These are phyloP conservation scores for Scomber scombrus DNA, from an alignment of 2,113 vertebrate genomes.

Conservation along the genomic window DNA sequence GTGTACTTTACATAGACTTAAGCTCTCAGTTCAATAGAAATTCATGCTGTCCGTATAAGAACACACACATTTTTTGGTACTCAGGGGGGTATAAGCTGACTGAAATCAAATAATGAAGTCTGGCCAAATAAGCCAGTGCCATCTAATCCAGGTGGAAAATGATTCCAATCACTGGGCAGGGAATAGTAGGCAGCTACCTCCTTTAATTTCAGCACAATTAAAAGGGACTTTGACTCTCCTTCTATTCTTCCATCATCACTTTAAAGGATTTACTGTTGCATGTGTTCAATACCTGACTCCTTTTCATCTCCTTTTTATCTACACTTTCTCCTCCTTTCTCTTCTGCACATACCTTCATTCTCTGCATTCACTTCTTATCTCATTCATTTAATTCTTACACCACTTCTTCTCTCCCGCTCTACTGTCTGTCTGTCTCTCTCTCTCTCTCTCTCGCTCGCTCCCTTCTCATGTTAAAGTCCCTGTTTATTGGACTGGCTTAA, in stretches of 20 bases:
- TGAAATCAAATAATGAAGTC: constrained; percentile 82
- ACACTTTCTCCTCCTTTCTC: constrained; percentile 6
- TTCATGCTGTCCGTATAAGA: constrained; percentile 52
- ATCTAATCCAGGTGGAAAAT: constrained; percentile 85
- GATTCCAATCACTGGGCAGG: constrained; percentile 75
- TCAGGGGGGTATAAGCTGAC: constrained; percentile 64
- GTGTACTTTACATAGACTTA: constrained; percentile 64
- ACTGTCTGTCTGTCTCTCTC: constrained; percentile 5
- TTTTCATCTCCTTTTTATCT: constrained; percentile 44
- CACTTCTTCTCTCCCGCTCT: constrained; percentile 14
- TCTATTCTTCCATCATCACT: constrained; percentile 52
- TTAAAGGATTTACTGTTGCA: constrained; percentile 72
- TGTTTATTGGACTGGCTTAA: constrained; percentile 81
- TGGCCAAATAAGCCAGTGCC: constrained; percentile 77
- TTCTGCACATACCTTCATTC: constrained; percentile 35
- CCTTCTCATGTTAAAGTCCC: constrained; percentile 77
- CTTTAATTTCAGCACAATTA: constrained; percentile 88
- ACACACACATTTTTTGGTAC: constrained; percentile 68
- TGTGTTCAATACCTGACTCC: constrained; percentile 40
- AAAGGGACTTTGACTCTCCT: constrained; percentile 84
- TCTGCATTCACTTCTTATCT: constrained; percentile 15
- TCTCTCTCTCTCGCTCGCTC: not conserved
- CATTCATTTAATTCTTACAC: constrained; percentile 30
- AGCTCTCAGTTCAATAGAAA: constrained; percentile 53
- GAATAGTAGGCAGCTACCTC: constrained; percentile 79